Evolutionary conservation across 35 echinoderm and acorn worm genomes (phyloP).

Genomic region (Apostichopus japonicus): DNA sequence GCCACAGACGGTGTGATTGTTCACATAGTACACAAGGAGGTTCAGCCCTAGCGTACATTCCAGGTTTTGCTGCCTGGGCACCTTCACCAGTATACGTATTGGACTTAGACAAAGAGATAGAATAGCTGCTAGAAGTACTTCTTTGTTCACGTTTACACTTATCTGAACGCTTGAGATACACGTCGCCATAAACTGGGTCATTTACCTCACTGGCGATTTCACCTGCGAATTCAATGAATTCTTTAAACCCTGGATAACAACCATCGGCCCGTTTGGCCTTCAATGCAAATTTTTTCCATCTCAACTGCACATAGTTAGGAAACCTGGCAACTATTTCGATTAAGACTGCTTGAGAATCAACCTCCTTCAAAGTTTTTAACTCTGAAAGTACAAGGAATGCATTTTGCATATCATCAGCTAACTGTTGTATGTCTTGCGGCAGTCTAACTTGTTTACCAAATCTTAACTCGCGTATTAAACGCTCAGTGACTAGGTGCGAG

Average conservation of each 20-base stretch:
- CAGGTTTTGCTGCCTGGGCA: not conserved
- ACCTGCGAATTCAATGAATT: not conserved
- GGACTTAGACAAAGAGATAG: not conserved
- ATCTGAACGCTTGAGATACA: constrained; percentile 43
- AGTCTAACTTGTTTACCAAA: constrained; percentile 16
- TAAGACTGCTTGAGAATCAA: constrained; percentile 22
- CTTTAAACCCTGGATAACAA: constrained; percentile 26
- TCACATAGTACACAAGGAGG: constrained; percentile 56
- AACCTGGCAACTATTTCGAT: constrained; percentile 25
- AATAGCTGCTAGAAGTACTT: not conserved
- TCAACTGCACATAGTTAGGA: not conserved
- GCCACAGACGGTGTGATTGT: constrained; percentile 60
- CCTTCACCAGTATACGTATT: not conserved
- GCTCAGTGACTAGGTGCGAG: constrained; percentile 44
- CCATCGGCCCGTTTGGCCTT: not conserved
- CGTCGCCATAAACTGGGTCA: constrained; percentile 40
- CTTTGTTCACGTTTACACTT: constrained; percentile 12
- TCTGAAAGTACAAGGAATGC: constrained; percentile 31
- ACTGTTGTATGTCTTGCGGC: constrained; percentile 11
- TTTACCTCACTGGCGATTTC: constrained; percentile 25
- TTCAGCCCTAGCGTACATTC: constrained; percentile 34
- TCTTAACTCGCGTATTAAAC: constrained; percentile 39
- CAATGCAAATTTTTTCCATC: constrained; percentile 47
- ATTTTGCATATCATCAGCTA: constrained; percentile 50
- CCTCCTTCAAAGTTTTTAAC: too few species aligned